Conservation (phyloP, 1,140 invertebrate species). For the Halesus radiatus region DNA sequence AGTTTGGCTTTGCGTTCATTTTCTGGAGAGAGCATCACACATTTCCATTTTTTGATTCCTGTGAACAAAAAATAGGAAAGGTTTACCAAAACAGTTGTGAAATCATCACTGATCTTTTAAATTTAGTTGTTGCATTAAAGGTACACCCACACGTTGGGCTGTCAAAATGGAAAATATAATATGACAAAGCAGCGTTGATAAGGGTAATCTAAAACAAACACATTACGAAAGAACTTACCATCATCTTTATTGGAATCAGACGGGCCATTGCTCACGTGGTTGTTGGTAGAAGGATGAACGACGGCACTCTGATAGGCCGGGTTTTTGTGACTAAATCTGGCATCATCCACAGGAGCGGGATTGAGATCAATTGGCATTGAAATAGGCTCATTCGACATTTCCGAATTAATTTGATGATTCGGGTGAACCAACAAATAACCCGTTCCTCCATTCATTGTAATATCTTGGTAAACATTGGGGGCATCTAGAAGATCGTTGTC, state of each 20-base stretch:
- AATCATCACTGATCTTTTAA: too few relatives aligned
- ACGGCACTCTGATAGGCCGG: slow-evolving; percentile 81
- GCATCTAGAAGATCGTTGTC: slow-evolving; percentile 74
- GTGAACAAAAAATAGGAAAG: not conserved
- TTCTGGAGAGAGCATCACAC: slow-evolving; percentile 79
- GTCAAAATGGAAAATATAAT: not conserved
- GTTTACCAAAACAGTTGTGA: not conserved
- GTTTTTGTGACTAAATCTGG: slow-evolving; percentile 78
- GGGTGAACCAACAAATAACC: slow-evolving; percentile 56
- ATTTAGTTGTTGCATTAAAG: too few relatives aligned
- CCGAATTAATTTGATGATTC: slow-evolving; percentile 44
- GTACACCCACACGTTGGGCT: not conserved
- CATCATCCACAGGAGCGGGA: slow-evolving; percentile 62
- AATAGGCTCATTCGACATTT: slow-evolving; percentile 66
- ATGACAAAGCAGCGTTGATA: not conserved
- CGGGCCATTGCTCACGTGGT: slow-evolving; percentile 52
- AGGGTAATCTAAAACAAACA: not conserved
- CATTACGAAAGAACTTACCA: slow-evolving; percentile 57
- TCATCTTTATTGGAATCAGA: slow-evolving; percentile 65
- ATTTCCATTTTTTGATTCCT: slow-evolving; percentile 80
- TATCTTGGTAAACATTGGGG: slow-evolving; percentile 70
- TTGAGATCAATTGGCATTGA: slow-evolving; percentile 67
- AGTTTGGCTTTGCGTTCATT: slow-evolving; percentile 68
- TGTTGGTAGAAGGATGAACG: slow-evolving; percentile 70
- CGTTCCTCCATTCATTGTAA: slow-evolving; percentile 52